phyloP scores from a whole-genome alignment of 2,113 vertebrate genomes.

The Cynoglossus semilaevis region DNA sequence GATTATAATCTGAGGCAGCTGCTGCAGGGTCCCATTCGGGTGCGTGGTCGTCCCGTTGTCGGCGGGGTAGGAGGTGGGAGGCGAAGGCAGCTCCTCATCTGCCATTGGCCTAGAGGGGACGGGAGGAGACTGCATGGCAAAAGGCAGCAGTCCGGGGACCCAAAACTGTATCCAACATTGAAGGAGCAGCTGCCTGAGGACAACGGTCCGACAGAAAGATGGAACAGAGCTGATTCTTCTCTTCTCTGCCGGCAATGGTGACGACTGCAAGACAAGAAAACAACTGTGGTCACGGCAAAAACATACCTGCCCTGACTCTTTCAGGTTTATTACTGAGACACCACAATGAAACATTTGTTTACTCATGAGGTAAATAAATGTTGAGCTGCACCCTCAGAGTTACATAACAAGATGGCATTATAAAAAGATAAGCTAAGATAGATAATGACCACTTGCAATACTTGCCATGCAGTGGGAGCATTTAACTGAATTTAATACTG shows the following conservation, averaged over 20 bases:
- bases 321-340: background rate
- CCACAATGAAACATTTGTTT: background rate
- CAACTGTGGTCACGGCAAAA: slow-evolving; percentile 19
- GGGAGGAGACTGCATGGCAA: slow-evolving; percentile 79
- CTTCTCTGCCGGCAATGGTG: slow-evolving; percentile 37
- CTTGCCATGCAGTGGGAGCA: too few species aligned
- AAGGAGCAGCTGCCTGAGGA: slow-evolving; percentile 62
- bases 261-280: slow-evolving; percentile 42
- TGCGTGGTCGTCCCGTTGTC: slow-evolving; percentile 52
- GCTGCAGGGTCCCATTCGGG: slow-evolving; percentile 80
- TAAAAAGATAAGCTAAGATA: too few species aligned
- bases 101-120: slow-evolving; percentile 75
- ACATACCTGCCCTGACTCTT: background rate
- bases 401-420: background rate
- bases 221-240: slow-evolving; percentile 37
- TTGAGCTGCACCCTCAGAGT: background rate
- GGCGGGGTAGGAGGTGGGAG: slow-evolving; percentile 37
- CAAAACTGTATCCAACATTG: slow-evolving; percentile 72
- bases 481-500: too few species aligned
- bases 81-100: slow-evolving; percentile 33
- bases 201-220: slow-evolving; percentile 28
- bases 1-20: slow-evolving; percentile 89
- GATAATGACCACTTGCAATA: too few species aligned
- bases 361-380: background rate
- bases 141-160: slow-evolving; percentile 84